These are phyloP conservation scores for Actinia equina DNA, from an alignment of 64 coral and sea anemone species.

Conservation along the genomic window DNA sequence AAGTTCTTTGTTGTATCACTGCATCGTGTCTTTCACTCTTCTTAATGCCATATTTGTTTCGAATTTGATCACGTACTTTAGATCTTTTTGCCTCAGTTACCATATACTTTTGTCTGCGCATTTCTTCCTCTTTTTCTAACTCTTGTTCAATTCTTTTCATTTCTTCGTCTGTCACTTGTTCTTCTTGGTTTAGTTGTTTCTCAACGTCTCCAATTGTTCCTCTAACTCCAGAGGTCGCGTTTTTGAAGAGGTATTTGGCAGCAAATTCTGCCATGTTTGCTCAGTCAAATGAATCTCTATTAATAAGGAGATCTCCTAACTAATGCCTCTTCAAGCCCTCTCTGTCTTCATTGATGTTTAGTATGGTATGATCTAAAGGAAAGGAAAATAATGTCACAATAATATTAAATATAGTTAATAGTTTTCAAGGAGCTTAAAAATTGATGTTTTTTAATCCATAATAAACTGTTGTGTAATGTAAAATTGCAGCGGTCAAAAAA, in stretches of 20 bases:
- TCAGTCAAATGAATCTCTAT: not conserved
- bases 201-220: constrained; percentile 54
- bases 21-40: constrained; percentile 66
- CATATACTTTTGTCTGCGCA: constrained; percentile 46
- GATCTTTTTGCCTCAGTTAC: constrained; percentile 57
- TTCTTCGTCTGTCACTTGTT: constrained; percentile 46
- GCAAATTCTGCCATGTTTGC: constrained; percentile 73
- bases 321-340: not conserved
- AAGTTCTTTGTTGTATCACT: constrained; percentile 44
- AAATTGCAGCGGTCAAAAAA: no score
- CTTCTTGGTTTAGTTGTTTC: constrained; percentile 35
- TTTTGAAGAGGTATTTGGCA: constrained; percentile 75
- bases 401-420: no score
- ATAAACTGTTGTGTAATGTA: no score
- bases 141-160: constrained; percentile 55
- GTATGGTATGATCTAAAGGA: no score
- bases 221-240: constrained; percentile 37
- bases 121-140: constrained; percentile 53
- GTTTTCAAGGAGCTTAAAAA: no score
- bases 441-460: no score
- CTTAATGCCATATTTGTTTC: constrained; percentile 77
- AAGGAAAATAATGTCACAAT: no score
- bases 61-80: constrained; percentile 48
- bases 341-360: not conserved
- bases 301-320: not conserved